Percentiles rank a stretch among this genome's conserved stretches.
These are phyloP conservation scores for Cryptomyrus ogoouensis DNA, from an alignment of 2,113 vertebrate genomes.

Conservation along the genomic window DNA sequence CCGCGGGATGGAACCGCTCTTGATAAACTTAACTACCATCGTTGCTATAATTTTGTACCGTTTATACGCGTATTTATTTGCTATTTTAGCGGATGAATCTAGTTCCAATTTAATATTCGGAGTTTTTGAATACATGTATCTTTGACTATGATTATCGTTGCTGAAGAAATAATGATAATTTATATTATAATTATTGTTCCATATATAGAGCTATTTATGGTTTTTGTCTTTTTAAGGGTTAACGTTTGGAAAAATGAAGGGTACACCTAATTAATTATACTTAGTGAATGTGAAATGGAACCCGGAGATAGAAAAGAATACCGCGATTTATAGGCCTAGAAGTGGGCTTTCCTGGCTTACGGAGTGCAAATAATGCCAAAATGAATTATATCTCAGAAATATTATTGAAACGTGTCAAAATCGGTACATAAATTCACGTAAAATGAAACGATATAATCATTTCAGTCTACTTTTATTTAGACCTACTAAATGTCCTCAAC, in stretches of 20 bases:
- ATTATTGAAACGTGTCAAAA: neutral
- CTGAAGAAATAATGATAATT: constrained; percentile 45
- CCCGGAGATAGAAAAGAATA: constrained; percentile 37
- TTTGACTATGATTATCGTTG: constrained; percentile 59
- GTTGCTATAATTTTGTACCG: constrained; percentile 49
- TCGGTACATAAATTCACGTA: neutral
- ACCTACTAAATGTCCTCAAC: neutral
- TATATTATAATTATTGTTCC: constrained; percentile 40
- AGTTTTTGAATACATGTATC: constrained; percentile 62
- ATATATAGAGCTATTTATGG: constrained; percentile 16
- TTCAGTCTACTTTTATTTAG: neutral
- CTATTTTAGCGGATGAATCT: constrained; percentile 58
- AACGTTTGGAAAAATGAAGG: constrained; percentile 52
- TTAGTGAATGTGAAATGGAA: constrained; percentile 57
- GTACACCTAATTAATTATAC: constrained; percentile 35
- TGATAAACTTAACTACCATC: neutral
- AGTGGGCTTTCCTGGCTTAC: neutral
- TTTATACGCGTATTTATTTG: constrained; percentile 42
- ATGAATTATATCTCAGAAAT: neutral
- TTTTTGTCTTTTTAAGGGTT: constrained; percentile 44
- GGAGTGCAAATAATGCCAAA: neutral
- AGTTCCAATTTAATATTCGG: constrained; percentile 47
- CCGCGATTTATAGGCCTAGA: neutral
- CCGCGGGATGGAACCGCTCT: neutral
- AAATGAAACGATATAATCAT: neutral